Percentiles rank a stretch among this genome's conserved stretches.
Evolutionary conservation across 2,888 invertebrate species (phyloP).

Genomic region (Oscheius myriophilus): DNA sequence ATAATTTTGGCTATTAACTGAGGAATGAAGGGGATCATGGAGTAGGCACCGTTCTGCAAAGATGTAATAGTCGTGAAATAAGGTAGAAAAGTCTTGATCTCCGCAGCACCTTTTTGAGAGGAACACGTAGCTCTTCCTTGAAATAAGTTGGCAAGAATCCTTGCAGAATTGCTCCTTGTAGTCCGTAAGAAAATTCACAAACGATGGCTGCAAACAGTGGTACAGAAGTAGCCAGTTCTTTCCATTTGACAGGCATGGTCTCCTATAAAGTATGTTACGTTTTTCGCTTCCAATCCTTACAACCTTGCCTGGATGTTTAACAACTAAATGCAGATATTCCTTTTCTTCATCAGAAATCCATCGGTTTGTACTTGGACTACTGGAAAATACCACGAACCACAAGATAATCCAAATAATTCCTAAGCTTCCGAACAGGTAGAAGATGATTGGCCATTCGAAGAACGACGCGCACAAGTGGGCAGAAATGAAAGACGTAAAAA

Average conservation of each 20-base stretch:
- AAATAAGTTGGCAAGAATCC: slow-evolving; percentile 25
- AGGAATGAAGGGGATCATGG: slow-evolving; percentile 44
- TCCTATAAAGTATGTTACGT: not conserved
- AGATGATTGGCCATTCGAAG: slow-evolving; percentile 61
- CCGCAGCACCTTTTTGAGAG: too few species aligned
- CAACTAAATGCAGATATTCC: slow-evolving; percentile 32
- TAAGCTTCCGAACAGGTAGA: slow-evolving; percentile 53
- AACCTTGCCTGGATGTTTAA: slow-evolving; percentile 27
- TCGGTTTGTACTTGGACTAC: slow-evolving; percentile 44
- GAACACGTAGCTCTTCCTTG: slow-evolving; percentile 16
- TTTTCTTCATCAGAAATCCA: slow-evolving; percentile 47
- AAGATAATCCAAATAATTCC: slow-evolving; percentile 24
- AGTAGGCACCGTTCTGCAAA: slow-evolving; percentile 47
- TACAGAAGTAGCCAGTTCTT: slow-evolving; percentile 1
- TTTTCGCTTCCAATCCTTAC: too few species aligned
- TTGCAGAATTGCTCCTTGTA: slow-evolving; percentile 17
- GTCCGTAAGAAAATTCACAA: slow-evolving; percentile 28
- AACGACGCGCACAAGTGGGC: slow-evolving; percentile 46
- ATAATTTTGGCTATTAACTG: slow-evolving; percentile 45
- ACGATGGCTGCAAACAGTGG: slow-evolving; percentile 24
- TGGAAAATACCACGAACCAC: slow-evolving; percentile 35
- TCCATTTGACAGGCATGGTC: slow-evolving; percentile 22
- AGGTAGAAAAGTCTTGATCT: not conserved
- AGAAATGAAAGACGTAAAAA: slow-evolving; percentile 43
- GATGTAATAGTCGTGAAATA: too few species aligned